Percentiles rank a stretch among this genome's conserved stretches.
Evolutionary conservation across 2,888 invertebrate genomes (phyloP).

Genomic region (Phengaris alcon): DNA sequence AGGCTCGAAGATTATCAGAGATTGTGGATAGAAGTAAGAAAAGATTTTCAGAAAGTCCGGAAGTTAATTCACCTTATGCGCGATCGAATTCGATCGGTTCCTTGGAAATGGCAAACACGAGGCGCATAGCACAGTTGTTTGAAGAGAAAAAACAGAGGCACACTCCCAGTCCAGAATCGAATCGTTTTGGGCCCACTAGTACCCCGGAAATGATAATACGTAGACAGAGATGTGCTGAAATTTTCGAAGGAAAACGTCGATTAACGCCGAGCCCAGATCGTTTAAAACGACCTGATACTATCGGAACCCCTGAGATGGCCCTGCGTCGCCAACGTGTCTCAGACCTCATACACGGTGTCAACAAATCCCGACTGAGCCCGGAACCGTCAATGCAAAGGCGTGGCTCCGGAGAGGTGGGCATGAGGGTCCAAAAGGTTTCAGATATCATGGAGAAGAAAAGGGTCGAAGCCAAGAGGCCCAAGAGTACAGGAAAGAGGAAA

Average conservation of each 20-base stretch:
- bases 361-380: slow-evolving; percentile 43
- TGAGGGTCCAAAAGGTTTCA: slow-evolving; percentile 85
- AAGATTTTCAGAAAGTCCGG: slow-evolving; percentile 54
- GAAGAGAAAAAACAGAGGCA: slow-evolving; percentile 56
- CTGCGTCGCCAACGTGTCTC: slow-evolving; percentile 58
- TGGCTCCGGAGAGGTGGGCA: slow-evolving; percentile 65
- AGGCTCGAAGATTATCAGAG: slow-evolving; percentile 53
- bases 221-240: slow-evolving; percentile 61
- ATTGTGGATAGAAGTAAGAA: slow-evolving; percentile 44
- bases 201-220: slow-evolving; percentile 56
- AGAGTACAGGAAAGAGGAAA: slow-evolving; percentile 53
- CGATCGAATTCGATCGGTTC: slow-evolving; percentile 60
- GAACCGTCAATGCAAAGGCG: slow-evolving; percentile 46
- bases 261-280: slow-evolving; percentile 57
- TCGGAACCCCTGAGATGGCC: slow-evolving; percentile 60
- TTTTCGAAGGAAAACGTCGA: slow-evolving; percentile 60
- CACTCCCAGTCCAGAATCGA: slow-evolving; percentile 55
- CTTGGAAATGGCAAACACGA: slow-evolving; percentile 53
- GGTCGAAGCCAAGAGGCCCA: slow-evolving; percentile 66
- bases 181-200: slow-evolving; percentile 50
- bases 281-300: slow-evolving; percentile 47
- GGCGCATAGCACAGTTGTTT: slow-evolving; percentile 60
- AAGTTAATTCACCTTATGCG: slow-evolving; percentile 42
- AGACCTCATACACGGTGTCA: slow-evolving; percentile 55
- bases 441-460: slow-evolving; percentile 86